Conservation (phyloP, 2,888 invertebrate species). For the Lepidonotus clava region DNA sequence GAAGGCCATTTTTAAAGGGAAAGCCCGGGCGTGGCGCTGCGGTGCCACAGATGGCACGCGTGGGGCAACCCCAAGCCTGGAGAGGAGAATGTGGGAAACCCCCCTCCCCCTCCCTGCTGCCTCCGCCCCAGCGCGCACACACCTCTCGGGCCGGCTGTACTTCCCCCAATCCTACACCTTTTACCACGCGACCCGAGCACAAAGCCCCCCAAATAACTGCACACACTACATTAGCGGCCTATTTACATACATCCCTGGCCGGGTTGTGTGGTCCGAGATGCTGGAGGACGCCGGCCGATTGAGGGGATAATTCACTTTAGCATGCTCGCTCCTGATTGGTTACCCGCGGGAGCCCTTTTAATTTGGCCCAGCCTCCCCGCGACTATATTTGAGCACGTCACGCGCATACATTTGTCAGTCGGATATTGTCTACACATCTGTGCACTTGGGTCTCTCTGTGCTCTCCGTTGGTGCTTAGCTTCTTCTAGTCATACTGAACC, state of each 20-base stretch:
- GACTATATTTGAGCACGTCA: conserved; percentile 56
- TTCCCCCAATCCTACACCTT: neutral
- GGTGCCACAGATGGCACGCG: conserved; percentile 5
- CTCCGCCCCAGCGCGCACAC: neutral
- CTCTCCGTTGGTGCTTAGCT: conserved; percentile 45
- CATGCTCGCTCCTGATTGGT: conserved; percentile 57
- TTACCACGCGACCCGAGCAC: neutral
- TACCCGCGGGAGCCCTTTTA: conserved; percentile 58
- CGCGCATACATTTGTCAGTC: conserved; percentile 58
- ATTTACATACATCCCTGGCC: conserved; percentile 37
- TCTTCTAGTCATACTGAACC: conserved; percentile 50
- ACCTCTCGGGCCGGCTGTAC: neutral
- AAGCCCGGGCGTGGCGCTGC: conserved; percentile 30
- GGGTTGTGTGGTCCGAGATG: neutral
- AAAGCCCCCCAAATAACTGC: conserved; percentile 20
- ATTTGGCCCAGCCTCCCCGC: conserved; percentile 51
- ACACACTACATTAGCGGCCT: conserved; percentile 20
- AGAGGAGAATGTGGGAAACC: conserved; percentile 39
- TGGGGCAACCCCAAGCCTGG: neutral
- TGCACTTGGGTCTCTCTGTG: conserved; percentile 52
- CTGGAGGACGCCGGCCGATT: conserved; percentile 18
- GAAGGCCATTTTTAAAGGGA: conserved; percentile 26
- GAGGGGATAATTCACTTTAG: conserved; percentile 54
- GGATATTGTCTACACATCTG: conserved; percentile 57
- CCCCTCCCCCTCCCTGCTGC: neutral